Evolutionary conservation across 2,888 invertebrate genomes (phyloP).

Genomic region (Deroplatys truncata): DNA sequence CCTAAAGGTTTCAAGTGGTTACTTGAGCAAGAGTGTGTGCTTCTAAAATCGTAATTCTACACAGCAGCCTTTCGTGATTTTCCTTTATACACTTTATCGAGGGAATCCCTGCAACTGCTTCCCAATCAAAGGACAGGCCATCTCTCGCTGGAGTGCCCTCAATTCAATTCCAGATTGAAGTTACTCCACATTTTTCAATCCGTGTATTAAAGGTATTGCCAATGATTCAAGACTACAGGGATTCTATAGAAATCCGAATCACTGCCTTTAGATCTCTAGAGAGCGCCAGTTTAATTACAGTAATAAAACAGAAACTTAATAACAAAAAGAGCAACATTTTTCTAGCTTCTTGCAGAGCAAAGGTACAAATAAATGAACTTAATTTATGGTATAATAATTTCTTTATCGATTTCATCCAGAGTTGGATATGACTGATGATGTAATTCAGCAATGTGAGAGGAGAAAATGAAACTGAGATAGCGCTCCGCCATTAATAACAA

Average conservation of each 20-base stretch:
- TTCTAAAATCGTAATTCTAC: too few species aligned
- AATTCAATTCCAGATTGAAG: neutral
- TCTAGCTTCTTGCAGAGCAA: neutral
- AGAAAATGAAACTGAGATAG: neutral
- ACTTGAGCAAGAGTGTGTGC: too few species aligned
- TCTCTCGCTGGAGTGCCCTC: neutral
- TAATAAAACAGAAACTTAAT: too few species aligned
- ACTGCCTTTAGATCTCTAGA: too few species aligned
- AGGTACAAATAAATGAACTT: neutral
- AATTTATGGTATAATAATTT: neutral
- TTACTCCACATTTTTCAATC: neutral
- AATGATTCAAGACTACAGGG: neutral
- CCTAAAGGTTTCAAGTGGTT: too few species aligned
- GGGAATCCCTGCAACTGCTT: too few species aligned
- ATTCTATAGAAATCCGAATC: neutral
- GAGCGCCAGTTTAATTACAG: too few species aligned
- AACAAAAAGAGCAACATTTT: neutral
- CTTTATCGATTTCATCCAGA: neutral
- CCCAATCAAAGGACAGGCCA: too few species aligned
- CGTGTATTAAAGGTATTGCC: neutral
- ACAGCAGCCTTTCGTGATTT: too few species aligned
- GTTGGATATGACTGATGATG: neutral
- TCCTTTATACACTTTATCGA: too few species aligned
- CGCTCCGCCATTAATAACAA: neutral
- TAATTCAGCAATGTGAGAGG: neutral